Percentiles rank a stretch among this genome's conserved stretches.
Evolutionary conservation across 2,888 invertebrate genomes (phyloP).

Genomic region (Reticulitermes lucifugus): DNA sequence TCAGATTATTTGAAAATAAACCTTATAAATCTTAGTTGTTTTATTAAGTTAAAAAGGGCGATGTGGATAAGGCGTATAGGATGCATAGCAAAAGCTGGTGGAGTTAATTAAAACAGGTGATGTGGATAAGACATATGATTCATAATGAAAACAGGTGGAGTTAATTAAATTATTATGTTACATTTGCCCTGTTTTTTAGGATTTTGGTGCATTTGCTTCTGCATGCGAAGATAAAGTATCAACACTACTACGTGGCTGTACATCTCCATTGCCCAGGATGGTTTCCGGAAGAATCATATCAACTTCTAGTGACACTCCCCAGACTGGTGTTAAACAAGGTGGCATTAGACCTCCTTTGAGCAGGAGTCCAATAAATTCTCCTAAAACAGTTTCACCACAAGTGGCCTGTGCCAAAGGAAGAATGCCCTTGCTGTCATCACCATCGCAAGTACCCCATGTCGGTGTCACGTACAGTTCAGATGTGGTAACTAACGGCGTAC

Average conservation of each 20-base stretch:
- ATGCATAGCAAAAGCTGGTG: no score
- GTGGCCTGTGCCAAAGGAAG: no score
- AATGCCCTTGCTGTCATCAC: no score
- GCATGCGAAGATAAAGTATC: conserved; percentile 32
- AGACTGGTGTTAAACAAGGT: not conserved
- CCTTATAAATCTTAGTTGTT: no score
- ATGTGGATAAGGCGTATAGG: no score
- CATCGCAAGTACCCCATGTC: no score
- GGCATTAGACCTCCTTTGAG: not conserved
- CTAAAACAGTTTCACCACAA: not conserved
- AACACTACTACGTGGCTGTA: not conserved
- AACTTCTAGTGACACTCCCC: not conserved
- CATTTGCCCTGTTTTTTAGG: not conserved
- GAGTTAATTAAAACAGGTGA: no score
- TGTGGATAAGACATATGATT: no score
- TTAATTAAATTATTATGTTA: no score
- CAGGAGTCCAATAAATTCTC: not conserved
- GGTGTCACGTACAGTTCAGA: not conserved
- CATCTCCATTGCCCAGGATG: not conserved
- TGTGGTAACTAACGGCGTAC: not conserved
- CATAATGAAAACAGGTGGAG: no score
- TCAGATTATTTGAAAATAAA: no score
- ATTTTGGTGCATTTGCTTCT: not conserved
- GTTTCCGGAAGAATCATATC: not conserved
- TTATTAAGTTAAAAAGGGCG: no score